Evolutionary conservation across 2,797 vertebrate species (phyloP).

Genomic region (Enteromius fasciolatus): DNA sequence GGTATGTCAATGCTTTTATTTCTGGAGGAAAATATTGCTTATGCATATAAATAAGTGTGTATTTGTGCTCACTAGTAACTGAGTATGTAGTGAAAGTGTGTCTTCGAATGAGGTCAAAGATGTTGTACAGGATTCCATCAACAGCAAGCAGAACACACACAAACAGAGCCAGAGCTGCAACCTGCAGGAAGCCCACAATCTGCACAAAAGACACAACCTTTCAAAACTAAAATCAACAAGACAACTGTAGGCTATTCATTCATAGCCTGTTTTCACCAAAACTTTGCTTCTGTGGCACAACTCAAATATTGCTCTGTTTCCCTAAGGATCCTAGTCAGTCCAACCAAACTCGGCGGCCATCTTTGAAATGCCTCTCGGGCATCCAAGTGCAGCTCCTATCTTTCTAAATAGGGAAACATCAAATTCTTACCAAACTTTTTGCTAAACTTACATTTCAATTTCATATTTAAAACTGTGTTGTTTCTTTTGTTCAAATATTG

Average conservation of each 20-base stretch:
- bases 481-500: no score
- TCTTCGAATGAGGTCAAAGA: constrained; percentile 80
- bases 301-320: neutral
- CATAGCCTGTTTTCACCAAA: neutral
- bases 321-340: neutral
- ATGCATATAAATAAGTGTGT: constrained; percentile 37
- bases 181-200: constrained; percentile 77
- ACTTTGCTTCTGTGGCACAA: neutral
- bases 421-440: no score
- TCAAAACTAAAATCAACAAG: neutral
- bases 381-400: no score
- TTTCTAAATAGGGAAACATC: no score
- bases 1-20: neutral
- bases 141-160: constrained; percentile 71
- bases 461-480: no score
- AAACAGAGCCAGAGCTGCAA: constrained; percentile 72
- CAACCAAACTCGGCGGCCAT: no score
- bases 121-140: constrained; percentile 77
- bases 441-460: no score
- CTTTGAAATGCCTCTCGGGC: no score
- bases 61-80: constrained; percentile 78
- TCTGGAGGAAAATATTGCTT: constrained; percentile 1
- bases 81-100: constrained; percentile 82
- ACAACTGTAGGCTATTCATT: neutral
- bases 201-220: constrained; percentile 54